A percentile compares a stretch with the other conserved stretches of the same genome.
phyloP scores from a whole-genome alignment of 2,797 vertebrate genomes.

The Anguilla anguilla region DNA sequence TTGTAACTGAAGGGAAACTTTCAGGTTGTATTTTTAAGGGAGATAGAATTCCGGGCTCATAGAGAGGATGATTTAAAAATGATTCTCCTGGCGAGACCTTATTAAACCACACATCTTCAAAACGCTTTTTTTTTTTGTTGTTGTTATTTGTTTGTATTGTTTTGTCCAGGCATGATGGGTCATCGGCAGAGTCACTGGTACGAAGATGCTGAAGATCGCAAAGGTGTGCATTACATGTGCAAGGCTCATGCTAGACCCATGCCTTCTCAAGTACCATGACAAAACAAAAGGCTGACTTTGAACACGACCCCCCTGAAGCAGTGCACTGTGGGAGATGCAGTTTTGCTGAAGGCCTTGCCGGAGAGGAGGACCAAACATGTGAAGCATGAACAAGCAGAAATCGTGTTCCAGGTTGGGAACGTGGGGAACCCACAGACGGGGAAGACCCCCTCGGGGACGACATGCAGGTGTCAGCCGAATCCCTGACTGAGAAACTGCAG shows the following conservation, averaged over 20 bases:
- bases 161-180: conserved; percentile 92
- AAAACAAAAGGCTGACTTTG: conserved; percentile 96
- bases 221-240: conserved; percentile 97
- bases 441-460: conserved; percentile 75
- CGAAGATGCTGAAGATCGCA: conserved; percentile 92
- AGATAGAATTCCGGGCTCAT: no score
- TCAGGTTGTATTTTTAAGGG: no score
- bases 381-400: conserved; percentile 91
- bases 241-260: conserved; percentile 88
- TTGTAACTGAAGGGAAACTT: no score
- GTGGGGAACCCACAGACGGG: conserved; percentile 91
- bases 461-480: conserved; percentile 56
- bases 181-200: conserved; percentile 93
- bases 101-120: no score
- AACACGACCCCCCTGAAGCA: conserved; percentile 85
- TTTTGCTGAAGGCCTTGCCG: conserved; percentile 88
- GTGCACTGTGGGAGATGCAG: conserved; percentile 88
- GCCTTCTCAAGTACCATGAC: conserved; percentile 95
- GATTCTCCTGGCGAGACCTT: no score
- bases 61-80: no score
- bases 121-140: no score
- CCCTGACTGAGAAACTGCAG: conserved; percentile 76
- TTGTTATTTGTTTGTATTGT: no score
- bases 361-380: conserved; percentile 85
- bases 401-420: conserved; percentile 90